Base-by-base conservation (phyloP, 2,888 invertebrate genomes). In the Ypsolopha scabrella region DNA sequence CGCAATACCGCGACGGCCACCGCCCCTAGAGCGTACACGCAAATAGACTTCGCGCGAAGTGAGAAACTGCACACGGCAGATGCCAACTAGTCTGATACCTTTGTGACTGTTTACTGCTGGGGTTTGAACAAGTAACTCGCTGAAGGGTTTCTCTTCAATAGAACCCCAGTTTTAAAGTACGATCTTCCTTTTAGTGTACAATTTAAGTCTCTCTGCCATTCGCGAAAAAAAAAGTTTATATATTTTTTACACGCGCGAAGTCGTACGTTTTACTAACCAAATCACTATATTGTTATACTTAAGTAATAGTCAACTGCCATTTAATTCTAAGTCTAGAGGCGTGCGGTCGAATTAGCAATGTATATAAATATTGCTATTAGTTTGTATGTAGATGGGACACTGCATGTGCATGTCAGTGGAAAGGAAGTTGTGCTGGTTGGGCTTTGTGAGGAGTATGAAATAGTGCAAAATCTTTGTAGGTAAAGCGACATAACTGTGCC, bases 11-110 rank as follows among this genome's bases (percentile, higher is more conserved):
- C 59, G 61, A 57, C 87, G 41, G 77, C 86, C 33, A 65, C 81
- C 24, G 67, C 87, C 45, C 76, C 80, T 53, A 90, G 92, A 64
- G 88, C 88, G 41, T 94, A 94, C 77, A 94, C 94, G 57, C 91
- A 93, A 82, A 94, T 94, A 55, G 94, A 94, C 87, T 94, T 94
- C 77, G 85, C 89, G 37, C 90, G 91, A 72, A 89, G 90, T 71
- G 90, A 90, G 59, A 76, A 75, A 54, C 65, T 83, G 55, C 80
- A 73, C 55, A 57, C 56, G 53, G 58, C 58, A 39, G 60, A 60
- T 46, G 57, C 54, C 46, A 53, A 54, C 45, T 54, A 53, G 51
- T 48, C 48, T 13, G 34, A 9, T 11, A 43, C 43, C 34, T 7
- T 2, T 37, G 36, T 24, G 24, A 24, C 24, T 24, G 24, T 24